Evolutionary conservation across 2,113 vertebrate species (phyloP).

Genomic region (Cavia aperea): DNA sequence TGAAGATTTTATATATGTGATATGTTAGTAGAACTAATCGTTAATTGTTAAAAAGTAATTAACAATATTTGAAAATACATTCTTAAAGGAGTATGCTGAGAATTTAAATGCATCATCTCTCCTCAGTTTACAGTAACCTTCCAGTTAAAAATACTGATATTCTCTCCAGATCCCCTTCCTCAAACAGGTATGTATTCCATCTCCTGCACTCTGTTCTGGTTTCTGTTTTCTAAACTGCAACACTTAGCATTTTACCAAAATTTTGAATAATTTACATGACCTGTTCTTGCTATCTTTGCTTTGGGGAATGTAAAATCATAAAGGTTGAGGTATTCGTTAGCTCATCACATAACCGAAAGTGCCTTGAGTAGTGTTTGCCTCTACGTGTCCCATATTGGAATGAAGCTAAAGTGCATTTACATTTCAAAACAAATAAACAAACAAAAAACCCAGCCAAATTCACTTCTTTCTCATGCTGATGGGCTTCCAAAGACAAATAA

Average conservation of each 20-base stretch:
- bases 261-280: background rate
- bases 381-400: slow-evolving; percentile 52
- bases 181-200: background rate
- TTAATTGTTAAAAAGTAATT: background rate
- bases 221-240: background rate
- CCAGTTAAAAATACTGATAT: background rate
- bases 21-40: background rate
- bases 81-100: background rate
- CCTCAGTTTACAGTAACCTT: background rate
- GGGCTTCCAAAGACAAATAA: background rate
- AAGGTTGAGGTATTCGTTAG: background rate
- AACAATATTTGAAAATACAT: background rate
- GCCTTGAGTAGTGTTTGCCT: background rate
- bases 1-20: background rate
- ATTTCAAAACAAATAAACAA: slow-evolving; percentile 65
- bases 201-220: background rate
- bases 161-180: background rate
- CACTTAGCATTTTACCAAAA: background rate
- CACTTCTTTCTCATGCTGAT: slow-evolving; percentile 56
- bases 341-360: background rate
- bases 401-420: slow-evolving; percentile 69
- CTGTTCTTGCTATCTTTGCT: background rate
- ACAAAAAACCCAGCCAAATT: slow-evolving; percentile 68
- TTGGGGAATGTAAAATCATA: background rate
- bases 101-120: background rate